Conservation (phyloP, 1,140 invertebrate species). For the Atopsyche davidsoni region DNA sequence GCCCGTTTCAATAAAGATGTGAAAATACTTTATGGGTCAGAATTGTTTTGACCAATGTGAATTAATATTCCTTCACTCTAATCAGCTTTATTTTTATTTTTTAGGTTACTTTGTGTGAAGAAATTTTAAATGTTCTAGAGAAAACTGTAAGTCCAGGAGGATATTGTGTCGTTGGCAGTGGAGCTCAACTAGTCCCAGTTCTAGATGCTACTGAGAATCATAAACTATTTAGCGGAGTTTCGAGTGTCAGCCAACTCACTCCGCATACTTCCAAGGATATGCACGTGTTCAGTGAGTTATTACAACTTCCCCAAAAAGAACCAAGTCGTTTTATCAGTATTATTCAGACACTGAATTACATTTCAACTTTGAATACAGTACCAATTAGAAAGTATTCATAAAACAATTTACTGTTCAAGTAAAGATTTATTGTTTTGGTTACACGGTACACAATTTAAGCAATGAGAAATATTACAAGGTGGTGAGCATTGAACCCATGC, state of each 20-base stretch:
- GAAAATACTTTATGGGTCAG: too few relatives aligned
- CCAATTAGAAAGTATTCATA: too few relatives aligned
- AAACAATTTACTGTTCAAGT: too few relatives aligned
- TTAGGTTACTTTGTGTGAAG: slow-evolving; percentile 20
- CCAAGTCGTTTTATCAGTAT: too few relatives aligned
- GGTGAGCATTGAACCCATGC: too few relatives aligned
- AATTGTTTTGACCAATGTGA: background rate
- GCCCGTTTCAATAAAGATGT: too few relatives aligned
- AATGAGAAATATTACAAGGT: too few relatives aligned
- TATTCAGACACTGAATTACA: too few relatives aligned
- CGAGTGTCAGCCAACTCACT: slow-evolving; percentile 13
- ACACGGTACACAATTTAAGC: too few relatives aligned
- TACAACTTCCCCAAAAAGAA: too few relatives aligned
- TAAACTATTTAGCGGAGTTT: slow-evolving; percentile 12
- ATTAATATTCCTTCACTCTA: background rate
- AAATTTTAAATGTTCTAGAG: slow-evolving; percentile 20
- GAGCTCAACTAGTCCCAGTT: slow-evolving; percentile 4
- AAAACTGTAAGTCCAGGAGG: slow-evolving; percentile 22
- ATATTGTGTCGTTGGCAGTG: slow-evolving; percentile 20
- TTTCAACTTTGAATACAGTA: too few relatives aligned
- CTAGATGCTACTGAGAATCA: slow-evolving; percentile 6
- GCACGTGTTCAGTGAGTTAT: slow-evolving; percentile 23
- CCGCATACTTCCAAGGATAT: slow-evolving; percentile 12
- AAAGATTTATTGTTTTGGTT: too few relatives aligned
- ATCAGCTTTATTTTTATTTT: slow-evolving; percentile 9